Evolutionary conservation across 2,888 invertebrate species (phyloP).

Genomic region (Zygothrica quintamaculata): DNA sequence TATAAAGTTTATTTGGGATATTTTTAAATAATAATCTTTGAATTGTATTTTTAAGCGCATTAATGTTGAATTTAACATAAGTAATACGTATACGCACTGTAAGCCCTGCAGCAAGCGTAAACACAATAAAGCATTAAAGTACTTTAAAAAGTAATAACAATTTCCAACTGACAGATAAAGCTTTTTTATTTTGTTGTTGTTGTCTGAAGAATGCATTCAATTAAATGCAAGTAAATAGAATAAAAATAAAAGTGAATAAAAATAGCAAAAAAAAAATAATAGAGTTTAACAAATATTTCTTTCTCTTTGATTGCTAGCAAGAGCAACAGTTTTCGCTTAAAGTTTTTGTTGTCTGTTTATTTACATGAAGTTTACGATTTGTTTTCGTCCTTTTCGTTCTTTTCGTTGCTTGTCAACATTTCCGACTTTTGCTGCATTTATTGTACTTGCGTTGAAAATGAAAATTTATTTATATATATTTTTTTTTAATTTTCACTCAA

Average conservation of each 20-base stretch:
- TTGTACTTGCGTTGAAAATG: too few relatives aligned
- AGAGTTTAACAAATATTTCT: too few relatives aligned
- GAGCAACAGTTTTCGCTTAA: constrained; percentile 51
- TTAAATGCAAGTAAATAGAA: constrained; percentile 62
- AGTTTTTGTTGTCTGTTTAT: constrained; percentile 54
- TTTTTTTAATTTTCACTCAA: constrained; percentile 1
- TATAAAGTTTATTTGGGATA: too few relatives aligned
- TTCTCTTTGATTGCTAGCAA: constrained; percentile 3
- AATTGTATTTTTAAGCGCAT: constrained; percentile 27
- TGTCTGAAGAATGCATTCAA: constrained; percentile 64
- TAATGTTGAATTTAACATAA: constrained; percentile 22
- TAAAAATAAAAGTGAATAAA: too few relatives aligned
- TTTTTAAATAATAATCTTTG: too few relatives aligned
- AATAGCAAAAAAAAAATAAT: too few relatives aligned
- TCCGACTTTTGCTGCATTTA: constrained; percentile 32
- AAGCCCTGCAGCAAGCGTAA: constrained; percentile 2
- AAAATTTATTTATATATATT: too few relatives aligned
- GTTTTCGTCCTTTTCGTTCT: too few relatives aligned
- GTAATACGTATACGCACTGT: constrained; percentile 31
- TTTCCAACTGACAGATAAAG: constrained; percentile 52
- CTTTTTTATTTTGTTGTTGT: constrained; percentile 50
- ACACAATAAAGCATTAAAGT: constrained; percentile 26
- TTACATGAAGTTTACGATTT: constrained; percentile 73
- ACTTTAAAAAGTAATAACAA: constrained; percentile 56
- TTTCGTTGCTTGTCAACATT: constrained; percentile 73